Percentiles rank a stretch among this genome's conserved stretches.
Evolutionary conservation across 2,113 vertebrate species (phyloP).

Genomic region (Ardeotis arabs): DNA sequence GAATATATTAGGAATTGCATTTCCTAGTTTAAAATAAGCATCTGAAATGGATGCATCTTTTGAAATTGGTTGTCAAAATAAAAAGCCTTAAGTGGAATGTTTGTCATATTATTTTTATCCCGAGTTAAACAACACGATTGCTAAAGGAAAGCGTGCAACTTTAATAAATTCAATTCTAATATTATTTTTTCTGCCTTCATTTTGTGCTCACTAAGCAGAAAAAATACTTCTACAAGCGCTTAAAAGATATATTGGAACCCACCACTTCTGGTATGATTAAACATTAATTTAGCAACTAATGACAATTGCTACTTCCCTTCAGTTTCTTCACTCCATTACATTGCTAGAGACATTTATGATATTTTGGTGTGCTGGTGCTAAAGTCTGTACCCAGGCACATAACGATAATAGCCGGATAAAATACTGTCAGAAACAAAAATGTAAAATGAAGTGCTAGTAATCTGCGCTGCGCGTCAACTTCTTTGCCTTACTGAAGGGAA

Average conservation of each 20-base stretch:
- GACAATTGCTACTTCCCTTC: slow-evolving; percentile 44
- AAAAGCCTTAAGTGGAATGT: slow-evolving; percentile 78
- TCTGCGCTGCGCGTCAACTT: background rate
- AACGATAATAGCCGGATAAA: slow-evolving; percentile 41
- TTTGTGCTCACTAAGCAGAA: slow-evolving; percentile 40
- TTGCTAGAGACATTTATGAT: background rate
- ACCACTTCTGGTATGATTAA: slow-evolving; percentile 51
- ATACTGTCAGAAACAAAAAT: slow-evolving; percentile 27
- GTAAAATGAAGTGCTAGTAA: background rate
- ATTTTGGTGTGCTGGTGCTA: slow-evolving; percentile 1
- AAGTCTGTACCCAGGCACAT: background rate
- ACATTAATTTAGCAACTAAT: slow-evolving; percentile 71
- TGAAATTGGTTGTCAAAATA: slow-evolving; percentile 85
- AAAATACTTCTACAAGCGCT: slow-evolving; percentile 59
- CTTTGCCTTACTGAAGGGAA: slow-evolving; percentile 59
- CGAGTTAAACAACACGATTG: slow-evolving; percentile 65
- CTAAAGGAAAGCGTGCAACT: slow-evolving; percentile 44
- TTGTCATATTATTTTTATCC: slow-evolving; percentile 80
- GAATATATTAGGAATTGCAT: slow-evolving; percentile 86
- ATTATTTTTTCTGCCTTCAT: slow-evolving; percentile 56
- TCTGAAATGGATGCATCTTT: slow-evolving; percentile 82
- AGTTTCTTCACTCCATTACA: background rate
- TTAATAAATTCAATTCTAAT: slow-evolving; percentile 72
- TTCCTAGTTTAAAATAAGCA: slow-evolving; percentile 82
- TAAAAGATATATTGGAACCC: slow-evolving; percentile 42